These are phyloP conservation scores for Apantesis nais DNA, from an alignment of 2,888 invertebrate genomes.

Conservation along the genomic window DNA sequence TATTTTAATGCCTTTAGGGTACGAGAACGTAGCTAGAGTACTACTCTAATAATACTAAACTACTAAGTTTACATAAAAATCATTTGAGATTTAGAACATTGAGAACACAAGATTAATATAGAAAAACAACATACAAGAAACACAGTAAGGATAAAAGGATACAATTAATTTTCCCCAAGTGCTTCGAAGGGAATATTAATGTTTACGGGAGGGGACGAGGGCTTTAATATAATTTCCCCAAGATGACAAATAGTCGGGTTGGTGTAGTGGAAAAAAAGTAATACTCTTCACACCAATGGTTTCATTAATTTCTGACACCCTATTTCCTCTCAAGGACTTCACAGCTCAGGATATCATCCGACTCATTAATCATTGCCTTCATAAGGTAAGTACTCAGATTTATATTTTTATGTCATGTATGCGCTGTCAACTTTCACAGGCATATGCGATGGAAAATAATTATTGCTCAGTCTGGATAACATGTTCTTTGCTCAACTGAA, in stretches of 20 bases:
- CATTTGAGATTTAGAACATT: no score
- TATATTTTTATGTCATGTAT: slow-evolving; percentile 11
- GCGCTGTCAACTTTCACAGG: neutral
- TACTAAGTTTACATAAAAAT: neutral
- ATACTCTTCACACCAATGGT: slow-evolving; percentile 9
- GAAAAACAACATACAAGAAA: neutral
- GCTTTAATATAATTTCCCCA: slow-evolving; percentile 5
- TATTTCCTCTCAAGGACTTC: slow-evolving; percentile 6
- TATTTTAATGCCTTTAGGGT: neutral
- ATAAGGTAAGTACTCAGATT: slow-evolving; percentile 9
- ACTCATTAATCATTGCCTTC: slow-evolving; percentile 6
- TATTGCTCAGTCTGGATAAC: neutral
- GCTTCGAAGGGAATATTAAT: neutral
- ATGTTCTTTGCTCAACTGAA: no score
- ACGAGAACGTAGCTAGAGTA: neutral
- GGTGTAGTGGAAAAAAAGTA: slow-evolving; percentile 3
- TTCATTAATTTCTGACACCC: slow-evolving; percentile 15
- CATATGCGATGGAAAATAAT: neutral
- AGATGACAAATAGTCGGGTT: slow-evolving; percentile 5
- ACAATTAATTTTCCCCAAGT: neutral
- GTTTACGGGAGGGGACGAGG: neutral
- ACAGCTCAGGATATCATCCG: neutral
- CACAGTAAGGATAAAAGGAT: neutral
- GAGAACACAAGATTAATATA: neutral
- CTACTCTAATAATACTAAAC: no score